phyloP scores from a whole-genome alignment of 2,888 invertebrate species.

The Phymatocera aterrima region DNA sequence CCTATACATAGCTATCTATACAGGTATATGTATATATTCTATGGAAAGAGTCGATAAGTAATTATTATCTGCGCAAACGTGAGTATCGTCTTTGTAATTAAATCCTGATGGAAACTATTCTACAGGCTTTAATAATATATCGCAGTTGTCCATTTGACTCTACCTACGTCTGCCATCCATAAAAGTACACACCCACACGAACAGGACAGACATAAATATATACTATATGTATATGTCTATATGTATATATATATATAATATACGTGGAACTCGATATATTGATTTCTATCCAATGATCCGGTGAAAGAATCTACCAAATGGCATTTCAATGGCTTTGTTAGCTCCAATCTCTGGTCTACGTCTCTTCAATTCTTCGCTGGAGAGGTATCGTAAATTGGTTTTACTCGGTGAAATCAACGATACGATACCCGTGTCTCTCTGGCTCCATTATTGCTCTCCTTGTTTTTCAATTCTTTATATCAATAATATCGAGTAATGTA shows the following conservation, averaged over 20 bases:
- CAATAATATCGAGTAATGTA: not conserved
- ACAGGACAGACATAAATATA: not conserved
- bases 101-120: not conserved
- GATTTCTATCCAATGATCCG: constrained; percentile 41
- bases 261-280: not conserved
- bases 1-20: no score
- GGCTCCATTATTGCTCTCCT: no score
- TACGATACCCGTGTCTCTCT: not conserved
- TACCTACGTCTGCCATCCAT: not conserved
- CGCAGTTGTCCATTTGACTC: not conserved
- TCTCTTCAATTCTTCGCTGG: constrained; percentile 33
- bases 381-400: constrained; percentile 35
- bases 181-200: no score
- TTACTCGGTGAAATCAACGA: constrained; percentile 29
- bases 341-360: constrained; percentile 10
- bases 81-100: constrained; percentile 16
- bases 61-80: constrained; percentile 20
- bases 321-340: constrained; percentile 42
- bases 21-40: no score
- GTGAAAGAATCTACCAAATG: constrained; percentile 40
- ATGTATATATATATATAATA: not conserved
- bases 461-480: not conserved
- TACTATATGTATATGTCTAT: not conserved
- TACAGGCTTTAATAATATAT: not conserved
- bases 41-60: constrained; percentile 30